Conservation (phyloP, 2,113 vertebrate species). For the Ceuthmochares aereus region DNA sequence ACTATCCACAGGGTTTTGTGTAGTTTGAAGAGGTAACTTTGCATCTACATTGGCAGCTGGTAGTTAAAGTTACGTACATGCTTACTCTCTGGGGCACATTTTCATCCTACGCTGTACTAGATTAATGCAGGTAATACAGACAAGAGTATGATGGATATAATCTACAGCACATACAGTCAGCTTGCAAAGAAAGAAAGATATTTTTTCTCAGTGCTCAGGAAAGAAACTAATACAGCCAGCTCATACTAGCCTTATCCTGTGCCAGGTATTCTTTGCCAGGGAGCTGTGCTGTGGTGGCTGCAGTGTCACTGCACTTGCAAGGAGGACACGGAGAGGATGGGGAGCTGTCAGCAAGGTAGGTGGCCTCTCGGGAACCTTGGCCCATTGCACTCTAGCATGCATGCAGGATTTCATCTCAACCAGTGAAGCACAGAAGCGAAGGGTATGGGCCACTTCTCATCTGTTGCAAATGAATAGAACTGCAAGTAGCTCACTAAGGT, state of each 20-base stretch:
- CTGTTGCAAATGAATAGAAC: background rate
- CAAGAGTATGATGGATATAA: constrained; percentile 19
- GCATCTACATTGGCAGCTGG: constrained; percentile 12
- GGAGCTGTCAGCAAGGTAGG: background rate
- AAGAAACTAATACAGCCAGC: background rate
- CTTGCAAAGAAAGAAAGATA: background rate
- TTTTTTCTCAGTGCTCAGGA: background rate
- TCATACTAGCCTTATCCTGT: background rate
- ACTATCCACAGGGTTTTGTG: background rate
- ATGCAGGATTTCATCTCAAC: background rate
- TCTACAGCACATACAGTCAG: background rate
- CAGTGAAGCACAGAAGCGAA: background rate
- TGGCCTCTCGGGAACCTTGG: rapidly evolving
- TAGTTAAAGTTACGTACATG: constrained; percentile 43
- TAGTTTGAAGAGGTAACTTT: constrained; percentile 29
- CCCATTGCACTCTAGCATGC: rapidly evolving
- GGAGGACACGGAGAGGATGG: background rate
- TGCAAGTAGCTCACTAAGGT: background rate
- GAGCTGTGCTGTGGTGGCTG: background rate
- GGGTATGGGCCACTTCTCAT: background rate
- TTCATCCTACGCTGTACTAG: constrained; percentile 31
- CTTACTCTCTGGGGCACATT: constrained; percentile 32
- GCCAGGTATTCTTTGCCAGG: background rate
- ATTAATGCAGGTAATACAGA: constrained; percentile 55
- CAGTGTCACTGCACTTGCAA: background rate